Base-by-base conservation (phyloP, 2,113 vertebrate species). In the Gallinago jamesoni region DNA sequence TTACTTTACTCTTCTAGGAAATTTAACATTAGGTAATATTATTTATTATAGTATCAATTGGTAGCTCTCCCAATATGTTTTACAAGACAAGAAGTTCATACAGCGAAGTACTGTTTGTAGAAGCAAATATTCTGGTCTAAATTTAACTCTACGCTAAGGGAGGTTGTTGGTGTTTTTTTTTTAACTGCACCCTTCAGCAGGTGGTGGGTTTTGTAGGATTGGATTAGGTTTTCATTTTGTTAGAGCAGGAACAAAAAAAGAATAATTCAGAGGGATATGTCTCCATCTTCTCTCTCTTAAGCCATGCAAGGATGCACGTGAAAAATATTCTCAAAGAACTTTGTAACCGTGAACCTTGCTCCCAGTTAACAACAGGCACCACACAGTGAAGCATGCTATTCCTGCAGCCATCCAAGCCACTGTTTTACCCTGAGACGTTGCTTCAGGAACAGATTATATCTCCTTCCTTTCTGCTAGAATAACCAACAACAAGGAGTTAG, bases 401-500 rank as follows among this genome's bases (percentile, higher is more conserved):
- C 79, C 39, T 91, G 89, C 93, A 98, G 97, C 95, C 95, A 95
- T 39, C 62, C 96, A 95, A 96, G 96, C 82, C 73, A 84, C 84
- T 70, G 78, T 48, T 98, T 98, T 98, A 98, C 98, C 98, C 98
- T 97, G 69, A 98, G 98, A 76, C 98, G 98, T 19, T 94, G 97
- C 70, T 95, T 97, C 98, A 98, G 97, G 98, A 98, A 98, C 96
- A 98, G 96, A 90, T 98, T 97, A 64, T 52, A 98, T 90, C 97
- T 97, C 87, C 97, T 98, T 92, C 97, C 97, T 77, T 95, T 96
- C 98, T 98, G 98, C 89, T 74, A 94, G 96, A 98, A 93, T 66
- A 98, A 98, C 89, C 97, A 96, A 96, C 10, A 96, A 96, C 9
- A 96, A 84, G 93, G 9, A 94, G 76, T 98, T 96, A 98, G 90